Evolutionary conservation across 2,113 vertebrate genomes (phyloP).

Genomic region (Anolis carolinensis): DNA sequence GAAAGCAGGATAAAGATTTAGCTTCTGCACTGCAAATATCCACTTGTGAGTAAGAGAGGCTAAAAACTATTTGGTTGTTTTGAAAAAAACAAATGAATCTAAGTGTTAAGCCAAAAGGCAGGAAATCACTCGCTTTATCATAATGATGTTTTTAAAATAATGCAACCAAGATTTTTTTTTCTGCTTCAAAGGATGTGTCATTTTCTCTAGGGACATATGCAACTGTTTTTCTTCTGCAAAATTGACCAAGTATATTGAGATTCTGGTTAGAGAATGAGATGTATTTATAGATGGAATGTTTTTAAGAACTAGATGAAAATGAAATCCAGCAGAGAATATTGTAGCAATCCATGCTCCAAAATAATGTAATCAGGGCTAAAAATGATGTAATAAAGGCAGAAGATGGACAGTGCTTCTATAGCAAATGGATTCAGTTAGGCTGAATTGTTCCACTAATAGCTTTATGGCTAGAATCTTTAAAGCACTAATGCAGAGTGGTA

Average conservation of each 20-base stretch:
- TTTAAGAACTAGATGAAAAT: constrained; percentile 75
- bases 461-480: constrained; percentile 32
- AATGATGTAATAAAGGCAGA: constrained; percentile 66
- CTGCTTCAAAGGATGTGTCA: constrained; percentile 72
- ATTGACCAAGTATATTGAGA: constrained; percentile 59
- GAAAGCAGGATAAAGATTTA: not conserved
- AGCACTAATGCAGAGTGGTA: constrained; percentile 47
- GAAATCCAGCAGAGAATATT: constrained; percentile 65
- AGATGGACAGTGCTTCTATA: constrained; percentile 49
- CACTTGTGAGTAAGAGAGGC: constrained; percentile 16
- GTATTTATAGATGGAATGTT: constrained; percentile 69
- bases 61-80: constrained; percentile 25
- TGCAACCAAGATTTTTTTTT: constrained; percentile 65
- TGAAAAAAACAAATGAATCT: constrained; percentile 30
- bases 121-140: constrained; percentile 36
- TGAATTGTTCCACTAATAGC: constrained; percentile 48
- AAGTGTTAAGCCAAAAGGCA: constrained; percentile 23
- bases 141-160: constrained; percentile 59
- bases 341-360: constrained; percentile 62
- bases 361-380: constrained; percentile 66
- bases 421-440: constrained; percentile 64
- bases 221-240: constrained; percentile 68
- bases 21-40: constrained; percentile 29
- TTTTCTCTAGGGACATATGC: constrained; percentile 64
- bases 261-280: constrained; percentile 70